These are phyloP conservation scores for Acrobasis suavella DNA, from an alignment of 2,888 invertebrate species.

Conservation along the genomic window DNA sequence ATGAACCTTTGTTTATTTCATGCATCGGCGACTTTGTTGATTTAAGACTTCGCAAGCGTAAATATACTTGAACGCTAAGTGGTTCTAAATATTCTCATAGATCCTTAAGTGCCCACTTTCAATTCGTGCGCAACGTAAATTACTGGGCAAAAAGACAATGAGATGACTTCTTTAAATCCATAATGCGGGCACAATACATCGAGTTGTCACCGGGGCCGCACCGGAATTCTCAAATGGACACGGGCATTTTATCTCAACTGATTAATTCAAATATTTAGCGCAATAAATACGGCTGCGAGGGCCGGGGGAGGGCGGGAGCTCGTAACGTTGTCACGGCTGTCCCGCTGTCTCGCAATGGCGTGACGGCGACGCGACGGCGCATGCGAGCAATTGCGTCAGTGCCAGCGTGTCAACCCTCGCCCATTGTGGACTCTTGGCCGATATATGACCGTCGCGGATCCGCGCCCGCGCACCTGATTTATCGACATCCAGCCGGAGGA, in stretches of 20 bases:
- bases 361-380: constrained; percentile 57
- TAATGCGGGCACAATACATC: constrained; percentile 78
- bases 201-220: constrained; percentile 78
- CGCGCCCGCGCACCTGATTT: constrained; percentile 71
- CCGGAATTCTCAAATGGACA: constrained; percentile 77
- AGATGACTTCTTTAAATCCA: constrained; percentile 66
- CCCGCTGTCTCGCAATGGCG: constrained; percentile 34
- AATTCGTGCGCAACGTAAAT: constrained; percentile 35
- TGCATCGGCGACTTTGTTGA: neutral
- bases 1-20: neutral
- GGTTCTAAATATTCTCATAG: constrained; percentile 1
- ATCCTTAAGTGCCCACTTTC: constrained; percentile 6
- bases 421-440: constrained; percentile 59
- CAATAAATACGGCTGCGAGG: constrained; percentile 69
- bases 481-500: constrained; percentile 69
- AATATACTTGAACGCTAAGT: constrained; percentile 19
- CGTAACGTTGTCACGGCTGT: constrained; percentile 39
- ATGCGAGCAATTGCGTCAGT: constrained; percentile 63
- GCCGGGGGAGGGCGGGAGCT: constrained; percentile 47
- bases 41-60: neutral
- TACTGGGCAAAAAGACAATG: constrained; percentile 50
- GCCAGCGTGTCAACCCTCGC: constrained; percentile 57
- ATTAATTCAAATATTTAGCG: constrained; percentile 82
- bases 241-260: constrained; percentile 79
- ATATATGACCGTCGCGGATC: constrained; percentile 61